phyloP scores from a whole-genome alignment of 2,797 vertebrate species.

The Arremon aurantiirostris region DNA sequence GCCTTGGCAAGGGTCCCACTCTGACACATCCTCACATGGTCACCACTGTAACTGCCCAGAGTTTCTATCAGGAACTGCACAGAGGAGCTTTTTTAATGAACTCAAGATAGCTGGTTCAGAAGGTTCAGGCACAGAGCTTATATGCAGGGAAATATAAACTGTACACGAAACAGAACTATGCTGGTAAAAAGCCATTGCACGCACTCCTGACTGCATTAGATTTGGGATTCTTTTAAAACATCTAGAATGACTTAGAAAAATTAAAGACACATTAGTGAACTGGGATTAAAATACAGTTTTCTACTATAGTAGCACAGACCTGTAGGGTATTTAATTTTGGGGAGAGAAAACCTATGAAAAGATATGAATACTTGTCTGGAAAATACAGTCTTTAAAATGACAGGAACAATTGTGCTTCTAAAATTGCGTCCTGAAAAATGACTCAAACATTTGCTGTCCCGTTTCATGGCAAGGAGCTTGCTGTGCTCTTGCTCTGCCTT shows the following conservation, averaged over 20 bases:
- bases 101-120: neutral
- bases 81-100: neutral
- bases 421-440: neutral
- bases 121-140: neutral
- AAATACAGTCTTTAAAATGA: neutral
- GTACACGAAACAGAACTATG: neutral
- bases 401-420: neutral
- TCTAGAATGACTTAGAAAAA: neutral
- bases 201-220: neutral
- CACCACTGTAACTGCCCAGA: neutral
- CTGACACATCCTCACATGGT: slow-evolving; percentile 27
- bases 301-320: neutral
- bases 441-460: neutral
- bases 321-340: neutral
- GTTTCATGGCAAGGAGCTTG: neutral
- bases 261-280: neutral
- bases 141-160: neutral
- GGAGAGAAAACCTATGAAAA: neutral
- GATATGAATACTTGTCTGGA: neutral
- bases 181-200: neutral
- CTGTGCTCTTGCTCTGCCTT: neutral
- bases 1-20: neutral
- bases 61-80: neutral
- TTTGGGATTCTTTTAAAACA: neutral
- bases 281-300: neutral